phyloP scores from a whole-genome alignment of 2,888 invertebrate genomes.

The Pyrrhosoma nymphula region DNA sequence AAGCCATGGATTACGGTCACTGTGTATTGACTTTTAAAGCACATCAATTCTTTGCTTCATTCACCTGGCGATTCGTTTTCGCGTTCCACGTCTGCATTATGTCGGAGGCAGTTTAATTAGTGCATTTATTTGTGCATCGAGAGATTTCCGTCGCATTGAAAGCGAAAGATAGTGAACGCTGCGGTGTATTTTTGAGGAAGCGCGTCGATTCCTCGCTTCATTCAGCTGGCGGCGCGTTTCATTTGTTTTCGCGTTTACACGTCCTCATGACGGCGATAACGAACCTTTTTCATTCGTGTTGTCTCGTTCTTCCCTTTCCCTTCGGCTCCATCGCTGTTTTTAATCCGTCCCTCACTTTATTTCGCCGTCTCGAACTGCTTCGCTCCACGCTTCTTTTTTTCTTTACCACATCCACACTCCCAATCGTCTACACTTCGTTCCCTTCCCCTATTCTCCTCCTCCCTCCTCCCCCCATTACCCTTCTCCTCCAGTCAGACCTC shows the following conservation, averaged over 20 bases:
- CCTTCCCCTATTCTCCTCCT: not conserved
- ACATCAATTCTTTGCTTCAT: no score
- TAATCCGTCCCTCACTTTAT: no score
- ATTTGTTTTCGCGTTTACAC: not conserved
- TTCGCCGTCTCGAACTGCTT: slow-evolving; percentile 78
- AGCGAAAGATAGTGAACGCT: not conserved
- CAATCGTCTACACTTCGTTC: not conserved
- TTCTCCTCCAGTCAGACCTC: slow-evolving; percentile 50
- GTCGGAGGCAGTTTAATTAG: no score
- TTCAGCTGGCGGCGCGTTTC: not conserved
- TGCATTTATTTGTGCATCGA: not conserved
- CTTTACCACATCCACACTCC: not conserved
- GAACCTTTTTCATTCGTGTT: not conserved
- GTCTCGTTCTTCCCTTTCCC: slow-evolving; percentile 75
- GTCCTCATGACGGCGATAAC: not conserved
- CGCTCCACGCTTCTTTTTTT: slow-evolving; percentile 75
- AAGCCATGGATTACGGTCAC: no score
- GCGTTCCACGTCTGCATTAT: no score
- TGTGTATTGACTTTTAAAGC: no score
- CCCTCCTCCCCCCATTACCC: slow-evolving; percentile 50
- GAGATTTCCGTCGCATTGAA: not conserved
- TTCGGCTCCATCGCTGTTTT: slow-evolving; percentile 76
- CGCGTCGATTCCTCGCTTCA: not conserved
- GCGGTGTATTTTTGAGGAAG: not conserved
- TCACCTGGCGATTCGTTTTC: no score